These are phyloP conservation scores for Nothoprocta perdicaria DNA, from an alignment of 2,113 vertebrate species.

Conservation along the genomic window DNA sequence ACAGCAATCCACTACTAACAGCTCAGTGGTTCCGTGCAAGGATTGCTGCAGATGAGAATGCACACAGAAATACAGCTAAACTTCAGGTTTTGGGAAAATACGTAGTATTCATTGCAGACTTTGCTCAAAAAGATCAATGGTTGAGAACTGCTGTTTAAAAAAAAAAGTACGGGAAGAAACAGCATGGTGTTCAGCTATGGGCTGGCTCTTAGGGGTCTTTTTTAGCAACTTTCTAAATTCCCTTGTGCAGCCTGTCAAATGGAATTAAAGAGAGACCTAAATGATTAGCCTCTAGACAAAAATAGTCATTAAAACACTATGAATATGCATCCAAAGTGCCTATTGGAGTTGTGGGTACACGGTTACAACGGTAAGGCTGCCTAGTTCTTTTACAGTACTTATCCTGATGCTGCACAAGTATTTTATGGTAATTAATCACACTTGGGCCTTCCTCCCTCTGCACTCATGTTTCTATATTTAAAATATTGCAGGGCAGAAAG, in stretches of 20 bases:
- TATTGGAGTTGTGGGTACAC: background rate
- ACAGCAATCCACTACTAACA: background rate
- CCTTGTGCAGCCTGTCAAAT: background rate
- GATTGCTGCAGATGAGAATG: background rate
- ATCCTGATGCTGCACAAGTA: background rate
- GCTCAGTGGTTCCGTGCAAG: background rate
- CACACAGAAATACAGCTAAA: background rate
- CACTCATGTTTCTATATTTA: background rate
- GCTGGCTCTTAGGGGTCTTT: background rate
- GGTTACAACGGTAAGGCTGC: background rate
- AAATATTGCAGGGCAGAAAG: background rate
- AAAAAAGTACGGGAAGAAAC: background rate
- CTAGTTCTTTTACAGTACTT: background rate
- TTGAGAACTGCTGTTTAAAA: background rate
- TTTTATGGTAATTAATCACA: background rate
- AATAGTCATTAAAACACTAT: background rate
- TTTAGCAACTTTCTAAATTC: background rate
- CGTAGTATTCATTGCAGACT: background rate
- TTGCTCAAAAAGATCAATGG: background rate
- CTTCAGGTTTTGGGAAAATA: background rate
- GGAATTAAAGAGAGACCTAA: background rate
- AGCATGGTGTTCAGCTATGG: background rate
- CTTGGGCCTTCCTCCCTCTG: background rate
- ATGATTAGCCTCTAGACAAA: background rate
- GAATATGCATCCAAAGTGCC: background rate